phyloP scores from a whole-genome alignment of 2,797 vertebrate genomes.

The Calcarius lapponicus region DNA sequence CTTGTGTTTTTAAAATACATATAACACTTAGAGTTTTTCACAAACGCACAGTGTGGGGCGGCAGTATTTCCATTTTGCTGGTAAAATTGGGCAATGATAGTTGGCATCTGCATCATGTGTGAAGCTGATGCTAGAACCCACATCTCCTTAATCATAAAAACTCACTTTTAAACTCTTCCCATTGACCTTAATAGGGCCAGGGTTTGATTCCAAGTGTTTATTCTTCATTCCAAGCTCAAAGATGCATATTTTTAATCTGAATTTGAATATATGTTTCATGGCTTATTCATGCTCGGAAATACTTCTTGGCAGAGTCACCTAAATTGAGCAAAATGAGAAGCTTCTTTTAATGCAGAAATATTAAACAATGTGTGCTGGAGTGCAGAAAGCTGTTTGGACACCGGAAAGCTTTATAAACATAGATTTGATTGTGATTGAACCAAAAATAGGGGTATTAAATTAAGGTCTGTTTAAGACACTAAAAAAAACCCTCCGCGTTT shows the following conservation, averaged over 20 bases:
- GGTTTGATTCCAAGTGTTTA: conserved; percentile 43
- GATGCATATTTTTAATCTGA: conserved; percentile 51
- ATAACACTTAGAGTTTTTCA: not conserved
- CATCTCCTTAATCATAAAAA: not conserved
- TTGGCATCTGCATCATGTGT: not conserved
- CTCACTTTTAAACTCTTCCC: conserved; percentile 24
- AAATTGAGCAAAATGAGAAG: conserved; percentile 51
- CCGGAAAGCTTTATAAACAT: conserved; percentile 67
- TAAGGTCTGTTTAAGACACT: conserved; percentile 44
- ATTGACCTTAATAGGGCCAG: conserved; percentile 1
- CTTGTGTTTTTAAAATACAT: not conserved
- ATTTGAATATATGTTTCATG: conserved; percentile 61
- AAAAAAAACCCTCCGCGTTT: conserved; percentile 7
- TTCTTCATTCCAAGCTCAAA: conserved; percentile 45
- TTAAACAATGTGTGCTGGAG: conserved; percentile 57
- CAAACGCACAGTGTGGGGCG: not conserved
- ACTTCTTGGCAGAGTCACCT: conserved; percentile 63
- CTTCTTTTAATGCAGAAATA: conserved; percentile 68
- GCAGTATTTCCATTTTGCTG: not conserved
- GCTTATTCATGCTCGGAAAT: conserved; percentile 63
- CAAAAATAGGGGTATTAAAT: conserved; percentile 63
- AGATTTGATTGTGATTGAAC: conserved; percentile 65
- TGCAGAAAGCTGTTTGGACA: conserved; percentile 69
- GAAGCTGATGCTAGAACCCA: not conserved
- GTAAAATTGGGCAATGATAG: not conserved